Evolutionary conservation across 2,888 invertebrate species (phyloP), one percentile per base, ranked within the genome.

Genomic region (Acleris laterana): DNA sequence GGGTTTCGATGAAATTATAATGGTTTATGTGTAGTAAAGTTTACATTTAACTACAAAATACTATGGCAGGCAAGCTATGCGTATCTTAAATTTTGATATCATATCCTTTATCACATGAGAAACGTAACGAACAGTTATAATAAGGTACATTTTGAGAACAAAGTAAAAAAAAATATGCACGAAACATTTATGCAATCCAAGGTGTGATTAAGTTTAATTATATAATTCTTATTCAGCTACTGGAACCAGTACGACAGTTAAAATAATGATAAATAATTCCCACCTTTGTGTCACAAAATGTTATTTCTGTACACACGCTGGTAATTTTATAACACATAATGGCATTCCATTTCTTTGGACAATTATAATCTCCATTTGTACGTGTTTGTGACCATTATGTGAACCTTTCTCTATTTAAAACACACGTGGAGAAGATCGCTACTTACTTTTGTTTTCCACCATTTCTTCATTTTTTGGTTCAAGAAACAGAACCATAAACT

Each of bases 281-380:
- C 81, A 78, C 75, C 81, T 79, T 83, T 84, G 81, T 83, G 79
- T 78, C 74, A 75, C 70, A 68, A 69, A 72, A 73, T 73, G 71
- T 77, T 77, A 71, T 61, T 65, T 61, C 53, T 62, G 66, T 65
- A 61, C 72, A 74, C 75, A 78, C 74, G 75, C 82, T 81, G 86
- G 56, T 84, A 78, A 79, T 82, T 80, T 79, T 80, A 81, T 82
- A 84, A 81, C 79, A 75, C 72, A 73, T 77, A 76, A 75, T 74
- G 68, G 69, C 77, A 82, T 77, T 78, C 79, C 80, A 85, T 85
- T 87, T 85, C 82, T 83, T 78, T 77, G 75, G 75, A 72, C 82
- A 84, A 85, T 84, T 84, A 82, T 78, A 74, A 75, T 49, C 68
- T 44, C 28, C 17, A 42, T 38, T 42, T 32, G 16, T 20, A 20